phyloP scores from a whole-genome alignment of 2,113 vertebrate genomes.

The Elanoides forficatus region DNA sequence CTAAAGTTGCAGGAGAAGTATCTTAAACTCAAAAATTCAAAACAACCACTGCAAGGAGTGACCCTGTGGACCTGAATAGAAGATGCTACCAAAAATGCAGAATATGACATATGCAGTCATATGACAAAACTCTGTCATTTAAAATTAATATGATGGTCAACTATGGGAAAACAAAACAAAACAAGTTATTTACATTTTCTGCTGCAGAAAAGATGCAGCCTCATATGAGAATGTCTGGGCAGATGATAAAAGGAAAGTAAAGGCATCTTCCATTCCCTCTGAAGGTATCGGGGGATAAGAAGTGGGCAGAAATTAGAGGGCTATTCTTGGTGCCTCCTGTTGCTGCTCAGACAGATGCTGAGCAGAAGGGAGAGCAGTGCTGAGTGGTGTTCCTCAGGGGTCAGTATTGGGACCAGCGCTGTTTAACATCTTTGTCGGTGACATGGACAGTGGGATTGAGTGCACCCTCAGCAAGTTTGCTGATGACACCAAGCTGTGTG shows the following conservation, averaged over 20 bases:
- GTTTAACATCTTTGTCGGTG: too few relatives aligned
- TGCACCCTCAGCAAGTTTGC: too few relatives aligned
- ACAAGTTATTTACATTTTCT: background rate
- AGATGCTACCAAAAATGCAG: background rate
- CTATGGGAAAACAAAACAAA: background rate
- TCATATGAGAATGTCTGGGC: background rate
- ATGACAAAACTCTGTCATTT: background rate
- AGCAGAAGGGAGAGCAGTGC: too few relatives aligned
- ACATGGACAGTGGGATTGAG: too few relatives aligned
- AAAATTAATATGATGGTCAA: background rate
- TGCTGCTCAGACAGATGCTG: background rate
- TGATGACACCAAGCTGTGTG: too few relatives aligned
- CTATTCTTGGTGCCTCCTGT: slow-evolving; percentile 18
- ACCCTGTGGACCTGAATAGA: background rate
- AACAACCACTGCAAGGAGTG: background rate
- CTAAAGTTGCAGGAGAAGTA: background rate
- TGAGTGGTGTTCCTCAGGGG: too few relatives aligned
- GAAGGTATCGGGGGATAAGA: slow-evolving; percentile 1
- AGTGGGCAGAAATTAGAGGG: background rate
- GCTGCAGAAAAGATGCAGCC: background rate
- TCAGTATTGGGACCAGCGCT: too few relatives aligned
- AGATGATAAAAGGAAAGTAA: slow-evolving; percentile 21
- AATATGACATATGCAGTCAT: background rate
- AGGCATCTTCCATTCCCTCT: background rate
- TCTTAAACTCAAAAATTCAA: background rate